Base-by-base conservation (phyloP, 2,888 invertebrate genomes). In the Holacanthella duospinosa region DNA sequence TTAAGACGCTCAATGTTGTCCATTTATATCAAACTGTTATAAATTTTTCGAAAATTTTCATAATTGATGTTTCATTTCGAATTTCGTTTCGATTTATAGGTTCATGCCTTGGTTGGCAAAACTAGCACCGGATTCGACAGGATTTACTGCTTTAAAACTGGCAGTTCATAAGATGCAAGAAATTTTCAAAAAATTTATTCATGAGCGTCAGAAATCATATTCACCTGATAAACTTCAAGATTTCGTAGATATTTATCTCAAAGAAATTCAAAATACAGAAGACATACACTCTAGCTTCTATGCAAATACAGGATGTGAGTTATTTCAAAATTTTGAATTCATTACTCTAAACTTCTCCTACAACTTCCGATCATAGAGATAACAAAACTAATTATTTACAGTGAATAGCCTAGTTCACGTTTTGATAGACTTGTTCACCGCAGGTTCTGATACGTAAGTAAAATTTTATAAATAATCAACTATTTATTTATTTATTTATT, bases 401-500 rank as follows among this genome's bases (percentile, higher is more conserved):
- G 59, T 62, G 44, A 62, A 57, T 44, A 60, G 53, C 21, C 21
- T 60, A 16, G 48, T 60, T 25, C 36, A 53, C 36, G 53, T 53
- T 1, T 9, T 60, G 19, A 29, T 53, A 27, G 60, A 60, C 29
- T 48, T 60, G 28, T 60, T 60, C 53, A 48, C 53, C 12, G 60
- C 60, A 19, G 60, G 60, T 21, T 48, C 48, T 48, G 60, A 60
- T 29, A 60, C 60, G 0, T 48, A 48, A 85, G 85, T 48, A 4
- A n/a, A 48, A 48, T 48, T 36, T 36, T 36, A 6, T 36, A 21
- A 9, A 21, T 21, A 6, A 36, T 48, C 48, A 48, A 48, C 19
- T 4, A 9, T 21, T 48, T 21, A 21, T 48, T 6, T 36, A 4
- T 16, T 48, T 48, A 16, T 48, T 48, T 4, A 48, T 36, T 36